phyloP scores from a whole-genome alignment of 1,140 invertebrate species.

The Cyclargus thomasi region DNA sequence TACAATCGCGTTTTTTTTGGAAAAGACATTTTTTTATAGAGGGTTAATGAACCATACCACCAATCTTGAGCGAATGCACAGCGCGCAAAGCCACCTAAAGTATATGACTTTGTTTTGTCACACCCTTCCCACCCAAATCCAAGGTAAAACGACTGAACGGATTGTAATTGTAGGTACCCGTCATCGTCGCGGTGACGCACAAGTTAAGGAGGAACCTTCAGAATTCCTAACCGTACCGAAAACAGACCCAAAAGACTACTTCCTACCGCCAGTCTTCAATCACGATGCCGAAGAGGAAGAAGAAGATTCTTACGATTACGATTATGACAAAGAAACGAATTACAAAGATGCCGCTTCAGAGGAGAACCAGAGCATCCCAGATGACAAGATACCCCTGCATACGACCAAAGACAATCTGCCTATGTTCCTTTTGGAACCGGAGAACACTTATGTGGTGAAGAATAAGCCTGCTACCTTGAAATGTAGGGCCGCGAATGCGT shows the following conservation, averaged over 20 bases:
- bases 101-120: too few species aligned
- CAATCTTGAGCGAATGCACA: too few species aligned
- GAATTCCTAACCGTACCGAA: conserved; percentile 43
- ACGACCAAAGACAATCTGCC: conserved; percentile 79
- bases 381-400: conserved; percentile 74
- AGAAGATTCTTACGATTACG: conserved; percentile 54
- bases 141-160: not conserved
- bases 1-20: too few species aligned
- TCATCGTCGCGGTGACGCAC: conserved; percentile 41
- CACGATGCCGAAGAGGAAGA: conserved; percentile 54
- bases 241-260: conserved; percentile 56
- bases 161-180: conserved; percentile 35
- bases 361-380: conserved; percentile 38
- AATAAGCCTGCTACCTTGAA: conserved; percentile 87
- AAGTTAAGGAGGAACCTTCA: conserved; percentile 39
- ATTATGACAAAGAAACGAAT: conserved; percentile 63
- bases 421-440: conserved; percentile 86
- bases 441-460: conserved; percentile 89
- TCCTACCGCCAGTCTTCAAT: conserved; percentile 51
- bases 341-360: conserved; percentile 53
- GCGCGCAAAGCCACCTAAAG: too few species aligned
- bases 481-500: conserved; percentile 87
- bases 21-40: too few species aligned
- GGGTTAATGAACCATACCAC: too few species aligned
- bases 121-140: not conserved